Evolutionary conservation across 2,113 vertebrate genomes (phyloP).

Genomic region (Myrmecobius fasciatus): DNA sequence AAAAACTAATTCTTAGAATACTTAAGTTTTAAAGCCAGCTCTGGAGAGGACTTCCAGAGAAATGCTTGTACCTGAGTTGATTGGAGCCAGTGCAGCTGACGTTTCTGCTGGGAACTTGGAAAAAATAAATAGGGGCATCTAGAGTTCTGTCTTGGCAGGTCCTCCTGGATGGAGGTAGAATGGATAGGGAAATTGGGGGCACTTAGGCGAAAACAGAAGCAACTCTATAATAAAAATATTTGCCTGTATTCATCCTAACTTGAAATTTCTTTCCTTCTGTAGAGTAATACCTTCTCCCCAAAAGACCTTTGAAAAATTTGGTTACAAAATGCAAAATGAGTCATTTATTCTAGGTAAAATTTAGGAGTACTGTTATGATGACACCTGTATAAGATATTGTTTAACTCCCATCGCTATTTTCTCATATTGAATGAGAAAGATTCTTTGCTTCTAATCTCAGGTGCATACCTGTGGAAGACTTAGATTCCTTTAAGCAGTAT

Average conservation of each 20-base stretch:
- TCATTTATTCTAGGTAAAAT: constrained; percentile 76
- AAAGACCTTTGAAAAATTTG: constrained; percentile 77
- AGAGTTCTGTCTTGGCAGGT: constrained; percentile 62
- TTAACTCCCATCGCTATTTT: constrained; percentile 72
- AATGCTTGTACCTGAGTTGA: background rate
- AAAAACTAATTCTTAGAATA: background rate
- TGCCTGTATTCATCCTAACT: constrained; percentile 72
- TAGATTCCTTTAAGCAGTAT: constrained; percentile 88
- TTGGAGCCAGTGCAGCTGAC: background rate
- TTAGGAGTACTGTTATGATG: constrained; percentile 74
- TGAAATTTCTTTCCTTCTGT: constrained; percentile 67
- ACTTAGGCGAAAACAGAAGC: constrained; percentile 54
- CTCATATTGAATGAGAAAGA: constrained; percentile 74
- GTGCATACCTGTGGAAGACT: constrained; percentile 89
- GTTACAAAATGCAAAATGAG: constrained; percentile 76
- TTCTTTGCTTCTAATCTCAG: constrained; percentile 82
- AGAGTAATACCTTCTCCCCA: constrained; percentile 73
- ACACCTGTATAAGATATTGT: constrained; percentile 79
- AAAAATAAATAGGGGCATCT: background rate
- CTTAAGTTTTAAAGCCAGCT: background rate
- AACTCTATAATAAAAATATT: constrained; percentile 60
- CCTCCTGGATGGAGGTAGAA: constrained; percentile 66
- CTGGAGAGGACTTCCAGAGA: background rate
- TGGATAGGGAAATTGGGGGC: constrained; percentile 51
- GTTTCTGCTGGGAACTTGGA: background rate